A percentile compares a stretch with the other conserved stretches of the same genome.
Evolutionary conservation across 2,113 vertebrate species (phyloP).

Genomic region (Mustela lutreola): DNA sequence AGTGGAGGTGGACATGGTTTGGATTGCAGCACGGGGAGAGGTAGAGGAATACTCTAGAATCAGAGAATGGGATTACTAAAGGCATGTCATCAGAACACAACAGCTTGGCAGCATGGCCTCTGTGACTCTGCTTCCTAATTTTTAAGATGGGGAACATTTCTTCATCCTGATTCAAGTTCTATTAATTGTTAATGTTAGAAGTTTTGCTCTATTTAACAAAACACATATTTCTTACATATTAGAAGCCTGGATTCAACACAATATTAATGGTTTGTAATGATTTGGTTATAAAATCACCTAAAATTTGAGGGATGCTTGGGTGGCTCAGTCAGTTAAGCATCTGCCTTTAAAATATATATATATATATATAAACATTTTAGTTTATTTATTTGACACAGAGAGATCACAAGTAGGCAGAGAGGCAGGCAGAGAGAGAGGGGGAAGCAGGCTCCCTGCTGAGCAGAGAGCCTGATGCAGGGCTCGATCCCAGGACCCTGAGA

Average conservation of each 20-base stretch:
- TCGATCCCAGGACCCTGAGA: no score
- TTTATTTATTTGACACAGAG: no score
- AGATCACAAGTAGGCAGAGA: no score
- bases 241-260: neutral
- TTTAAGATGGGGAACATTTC: neutral
- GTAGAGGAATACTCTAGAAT: neutral
- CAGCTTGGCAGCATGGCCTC: neutral
- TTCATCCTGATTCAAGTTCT: neutral
- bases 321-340: neutral
- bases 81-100: neutral
- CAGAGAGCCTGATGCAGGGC: no score
- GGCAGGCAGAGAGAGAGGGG: no score
- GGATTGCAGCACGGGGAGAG: neutral
- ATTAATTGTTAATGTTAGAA: neutral
- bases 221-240: neutral
- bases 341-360: neutral
- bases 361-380: no score
- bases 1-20: no score
- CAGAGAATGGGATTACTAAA: neutral
- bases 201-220: neutral
- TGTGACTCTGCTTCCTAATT: neutral
- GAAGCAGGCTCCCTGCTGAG: no score
- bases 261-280: neutral
- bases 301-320: neutral
- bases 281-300: neutral